Evolutionary conservation across 2,113 vertebrate genomes (phyloP).

Genomic region (Cryptomyrus ogoouensis): DNA sequence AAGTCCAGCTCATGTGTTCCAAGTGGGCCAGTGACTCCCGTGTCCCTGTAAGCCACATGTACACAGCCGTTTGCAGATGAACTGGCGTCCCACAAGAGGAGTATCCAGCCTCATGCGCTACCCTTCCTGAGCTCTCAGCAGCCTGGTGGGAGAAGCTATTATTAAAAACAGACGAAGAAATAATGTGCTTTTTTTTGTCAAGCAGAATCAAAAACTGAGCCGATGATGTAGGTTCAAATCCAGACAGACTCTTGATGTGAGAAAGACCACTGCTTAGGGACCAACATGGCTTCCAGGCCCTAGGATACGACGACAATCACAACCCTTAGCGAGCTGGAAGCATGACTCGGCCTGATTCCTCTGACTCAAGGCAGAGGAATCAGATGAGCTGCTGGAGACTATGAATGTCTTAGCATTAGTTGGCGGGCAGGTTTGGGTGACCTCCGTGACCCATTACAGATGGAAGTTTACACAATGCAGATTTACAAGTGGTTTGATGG

Average conservation of each 20-base stretch:
- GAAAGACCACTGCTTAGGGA: background rate
- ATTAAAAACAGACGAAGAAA: background rate
- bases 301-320: background rate
- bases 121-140: background rate
- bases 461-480: constrained; percentile 27
- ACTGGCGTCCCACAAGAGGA: background rate
- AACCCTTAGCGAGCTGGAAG: constrained; percentile 28
- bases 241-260: background rate
- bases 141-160: background rate
- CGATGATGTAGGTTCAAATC: background rate
- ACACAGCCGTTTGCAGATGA: background rate
- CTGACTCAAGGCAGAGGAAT: constrained; percentile 18
- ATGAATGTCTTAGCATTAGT: constrained; percentile 30
- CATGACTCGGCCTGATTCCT: constrained; percentile 25
- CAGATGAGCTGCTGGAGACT: constrained; percentile 34
- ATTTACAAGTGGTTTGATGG: constrained; percentile 27
- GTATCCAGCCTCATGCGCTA: background rate
- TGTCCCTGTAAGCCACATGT: background rate
- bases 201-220: background rate
- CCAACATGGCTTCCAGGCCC: background rate
- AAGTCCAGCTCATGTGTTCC: background rate
- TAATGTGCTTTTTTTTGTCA: background rate
- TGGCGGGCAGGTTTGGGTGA: constrained; percentile 22
- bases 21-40: background rate
- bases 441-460: constrained; percentile 10